Evolutionary conservation across 2,113 vertebrate genomes (phyloP), one percentile per base, ranked within the genome.

Genomic region (Ammodytes marinus): DNA sequence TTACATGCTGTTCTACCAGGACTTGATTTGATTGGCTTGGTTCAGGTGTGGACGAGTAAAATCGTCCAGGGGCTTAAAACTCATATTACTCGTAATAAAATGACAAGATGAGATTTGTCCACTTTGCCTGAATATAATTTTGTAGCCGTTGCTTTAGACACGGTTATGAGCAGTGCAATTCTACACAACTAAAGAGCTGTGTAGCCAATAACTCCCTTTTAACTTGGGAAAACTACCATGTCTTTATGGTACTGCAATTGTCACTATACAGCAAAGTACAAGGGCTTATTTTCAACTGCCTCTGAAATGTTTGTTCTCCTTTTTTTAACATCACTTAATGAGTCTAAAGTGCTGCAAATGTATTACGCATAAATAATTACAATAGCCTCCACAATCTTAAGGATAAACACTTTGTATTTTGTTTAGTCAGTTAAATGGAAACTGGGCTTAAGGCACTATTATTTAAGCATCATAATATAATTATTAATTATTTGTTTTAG

Each of bases 341-440:
- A 69, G 60, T 69, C 8, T 59, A 52, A 45, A 74, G 7, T 54
- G 40, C 39, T 60, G 17, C 27, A 69, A 39, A 47, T 42, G 40
- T 7, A 68, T 63, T 60, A 49, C 40, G 55, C 27, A 17, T 40
- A 17, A 72, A 42, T 74, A 12, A 58, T 55, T 54, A 37, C 14
- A n/a, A 39, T 47, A 49, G 49, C 8, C 27, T 39, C 8, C 12
- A 4, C 52, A 40, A 47, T 66, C 27, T 52, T 10, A 49, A 50
- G 17, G 17, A 8, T 5, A 5, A 47, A 2, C 69, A 9, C 14
- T 46, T 2, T 0, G 27, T 79, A 49, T 39, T 15, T 37, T 50
- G 58, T 43, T 35, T 45, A 17, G 27, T 73, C 1, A 35, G 4
- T 46, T 17, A n/a, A 35, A 61, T 39, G 3, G 39, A 45, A 35